Conservation (phyloP, 2,888 invertebrate species). For the Noctua fimbriata region DNA sequence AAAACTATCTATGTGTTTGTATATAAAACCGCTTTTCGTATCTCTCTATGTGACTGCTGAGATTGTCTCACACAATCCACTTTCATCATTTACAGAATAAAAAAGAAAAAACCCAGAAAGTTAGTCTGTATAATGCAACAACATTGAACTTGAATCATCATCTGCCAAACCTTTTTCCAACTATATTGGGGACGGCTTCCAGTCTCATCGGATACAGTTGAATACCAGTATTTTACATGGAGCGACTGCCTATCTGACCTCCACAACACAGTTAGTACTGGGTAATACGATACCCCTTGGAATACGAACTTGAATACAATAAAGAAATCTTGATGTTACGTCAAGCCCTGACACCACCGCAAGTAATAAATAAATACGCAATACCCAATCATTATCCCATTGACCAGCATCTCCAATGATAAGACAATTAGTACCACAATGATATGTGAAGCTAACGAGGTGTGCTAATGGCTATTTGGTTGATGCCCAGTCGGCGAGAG, state of each 20-base stretch:
- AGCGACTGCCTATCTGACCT: too few relatives aligned
- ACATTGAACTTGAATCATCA: too few relatives aligned
- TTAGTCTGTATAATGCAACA: too few relatives aligned
- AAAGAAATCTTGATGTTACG: not conserved
- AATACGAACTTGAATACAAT: not conserved
- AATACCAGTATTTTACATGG: too few relatives aligned
- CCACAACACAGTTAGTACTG: not conserved
- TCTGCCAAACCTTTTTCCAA: too few relatives aligned
- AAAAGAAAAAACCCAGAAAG: too few relatives aligned
- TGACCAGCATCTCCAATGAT: constrained; percentile 33
- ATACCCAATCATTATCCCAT: constrained; percentile 31
- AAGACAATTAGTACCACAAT: constrained; percentile 49
- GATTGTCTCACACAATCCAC: too few relatives aligned
- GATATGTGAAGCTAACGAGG: constrained; percentile 53
- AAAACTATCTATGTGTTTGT: too few relatives aligned
- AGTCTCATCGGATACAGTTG: too few relatives aligned
- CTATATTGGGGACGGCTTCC: too few relatives aligned
- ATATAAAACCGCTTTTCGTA: too few relatives aligned
- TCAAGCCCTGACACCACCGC: not conserved
- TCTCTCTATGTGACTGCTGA: too few relatives aligned
- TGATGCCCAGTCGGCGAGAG: constrained; percentile 1
- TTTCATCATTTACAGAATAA: not conserved
- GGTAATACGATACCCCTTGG: not conserved
- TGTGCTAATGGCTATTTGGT: constrained; percentile 45
- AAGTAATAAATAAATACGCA: constrained; percentile 10